phyloP scores from a whole-genome alignment of 2,888 invertebrate species.

The Acleris literana region DNA sequence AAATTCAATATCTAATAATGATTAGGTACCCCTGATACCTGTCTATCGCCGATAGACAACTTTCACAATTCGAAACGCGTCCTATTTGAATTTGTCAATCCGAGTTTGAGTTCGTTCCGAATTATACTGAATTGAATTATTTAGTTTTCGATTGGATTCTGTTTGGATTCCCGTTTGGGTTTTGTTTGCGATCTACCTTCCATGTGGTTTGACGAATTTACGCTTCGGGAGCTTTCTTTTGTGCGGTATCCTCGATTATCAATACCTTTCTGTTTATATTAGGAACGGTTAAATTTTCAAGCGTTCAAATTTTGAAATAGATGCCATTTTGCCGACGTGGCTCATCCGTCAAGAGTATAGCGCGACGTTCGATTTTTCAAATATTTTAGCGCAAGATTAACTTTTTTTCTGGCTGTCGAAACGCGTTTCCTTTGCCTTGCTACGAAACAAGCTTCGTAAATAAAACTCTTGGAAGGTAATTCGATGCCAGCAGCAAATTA shows the following conservation, averaged over 20 bases:
- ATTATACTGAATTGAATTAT: slow-evolving; percentile 75
- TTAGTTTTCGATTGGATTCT: slow-evolving; percentile 77
- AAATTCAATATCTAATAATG: slow-evolving; percentile 85
- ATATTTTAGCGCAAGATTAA: slow-evolving; percentile 54
- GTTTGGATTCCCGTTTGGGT: slow-evolving; percentile 65
- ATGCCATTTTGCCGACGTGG: slow-evolving; percentile 22
- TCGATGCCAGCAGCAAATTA: slow-evolving; percentile 78
- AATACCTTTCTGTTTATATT: slow-evolving; percentile 24
- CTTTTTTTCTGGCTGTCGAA: slow-evolving; percentile 66
- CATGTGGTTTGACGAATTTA: slow-evolving; percentile 46
- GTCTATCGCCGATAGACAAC: slow-evolving; percentile 62
- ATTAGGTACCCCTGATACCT: slow-evolving; percentile 73
- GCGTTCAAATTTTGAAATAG: slow-evolving; percentile 21
- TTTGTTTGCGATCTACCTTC: slow-evolving; percentile 61
- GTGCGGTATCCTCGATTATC: slow-evolving; percentile 38
- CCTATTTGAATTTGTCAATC: slow-evolving; percentile 76
- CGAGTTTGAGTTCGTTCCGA: slow-evolving; percentile 64
- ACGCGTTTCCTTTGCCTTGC: slow-evolving; percentile 69
- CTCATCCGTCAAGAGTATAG: slow-evolving; percentile 30
- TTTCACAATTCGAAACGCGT: slow-evolving; percentile 46
- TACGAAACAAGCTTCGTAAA: slow-evolving; percentile 67
- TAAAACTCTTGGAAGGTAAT: slow-evolving; percentile 79
- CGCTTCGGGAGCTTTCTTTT: slow-evolving; percentile 57
- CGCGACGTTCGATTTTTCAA: slow-evolving; percentile 38
- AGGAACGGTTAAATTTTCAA: slow-evolving; percentile 27